phyloP scores from a whole-genome alignment of 2,113 vertebrate species.

The Panthera tigris region DNA sequence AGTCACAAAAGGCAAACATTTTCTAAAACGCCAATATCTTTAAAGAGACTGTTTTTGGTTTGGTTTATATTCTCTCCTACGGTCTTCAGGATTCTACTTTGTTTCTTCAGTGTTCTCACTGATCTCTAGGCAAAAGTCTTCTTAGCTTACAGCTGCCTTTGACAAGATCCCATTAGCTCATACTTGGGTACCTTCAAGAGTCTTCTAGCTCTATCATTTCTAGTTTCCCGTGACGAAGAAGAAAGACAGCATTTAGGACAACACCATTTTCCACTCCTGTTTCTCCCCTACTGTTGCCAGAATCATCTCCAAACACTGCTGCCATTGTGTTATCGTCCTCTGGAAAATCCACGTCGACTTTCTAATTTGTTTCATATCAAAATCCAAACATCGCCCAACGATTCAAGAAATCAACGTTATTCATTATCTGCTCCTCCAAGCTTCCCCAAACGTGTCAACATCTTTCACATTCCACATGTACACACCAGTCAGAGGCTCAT shows the following conservation, averaged over 20 bases:
- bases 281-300: not conserved
- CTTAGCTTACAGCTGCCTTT: not conserved
- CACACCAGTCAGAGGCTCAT: too few species aligned
- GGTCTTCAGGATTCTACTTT: not conserved
- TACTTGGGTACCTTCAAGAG: rapidly evolving
- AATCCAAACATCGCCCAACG: not conserved
- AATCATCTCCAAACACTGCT: not conserved
- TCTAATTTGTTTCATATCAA: not conserved
- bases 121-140: not conserved
- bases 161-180: not conserved
- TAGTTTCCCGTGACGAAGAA: not conserved
- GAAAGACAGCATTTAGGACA: not conserved
- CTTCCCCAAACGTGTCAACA: not conserved
- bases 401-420: not conserved
- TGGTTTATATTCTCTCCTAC: not conserved
- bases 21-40: not conserved
- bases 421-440: not conserved
- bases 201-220: not conserved
- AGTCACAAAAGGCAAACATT: not conserved
- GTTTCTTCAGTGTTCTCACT: not conserved
- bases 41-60: not conserved
- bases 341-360: not conserved
- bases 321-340: not conserved
- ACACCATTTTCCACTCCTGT: not conserved
- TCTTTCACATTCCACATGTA: not conserved